These are phyloP conservation scores for Stenichneumon culpator DNA, from an alignment of 2,888 invertebrate species.

Conservation along the genomic window DNA sequence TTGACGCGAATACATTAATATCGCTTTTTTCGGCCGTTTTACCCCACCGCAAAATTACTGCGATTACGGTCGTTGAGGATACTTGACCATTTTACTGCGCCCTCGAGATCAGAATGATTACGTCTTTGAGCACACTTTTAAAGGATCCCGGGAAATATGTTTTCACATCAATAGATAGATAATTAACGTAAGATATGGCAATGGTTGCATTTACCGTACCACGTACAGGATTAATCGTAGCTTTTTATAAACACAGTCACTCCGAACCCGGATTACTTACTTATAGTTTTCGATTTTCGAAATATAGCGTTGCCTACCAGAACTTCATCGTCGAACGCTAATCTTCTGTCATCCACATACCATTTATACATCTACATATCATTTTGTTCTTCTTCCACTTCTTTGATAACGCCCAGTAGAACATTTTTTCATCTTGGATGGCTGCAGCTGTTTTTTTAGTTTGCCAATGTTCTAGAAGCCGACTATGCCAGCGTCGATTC, in stretches of 20 bases:
- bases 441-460: constrained; percentile 78
- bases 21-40: too few relatives aligned
- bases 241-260: constrained; percentile 25
- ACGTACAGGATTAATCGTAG: constrained; percentile 16
- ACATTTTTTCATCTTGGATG: constrained; percentile 69
- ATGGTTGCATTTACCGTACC: constrained; percentile 1
- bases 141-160: background rate
- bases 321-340: constrained; percentile 86
- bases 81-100: too few relatives aligned
- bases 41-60: too few relatives aligned
- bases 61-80: too few relatives aligned
- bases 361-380: background rate
- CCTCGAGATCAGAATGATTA: background rate
- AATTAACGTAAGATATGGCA: background rate
- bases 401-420: constrained; percentile 34
- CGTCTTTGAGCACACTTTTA: background rate
- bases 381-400: constrained; percentile 32
- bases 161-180: background rate
- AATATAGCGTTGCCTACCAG: constrained; percentile 86
- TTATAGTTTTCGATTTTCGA: constrained; percentile 73
- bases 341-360: background rate
- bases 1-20: too few relatives aligned
- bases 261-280: constrained; percentile 65
- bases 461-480: constrained; percentile 83
- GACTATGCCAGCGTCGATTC: constrained; percentile 80